Evolutionary conservation across 2,888 invertebrate species (phyloP), one percentile per base, ranked within the genome.

Genomic region (Lithophane semibrunnea): DNA sequence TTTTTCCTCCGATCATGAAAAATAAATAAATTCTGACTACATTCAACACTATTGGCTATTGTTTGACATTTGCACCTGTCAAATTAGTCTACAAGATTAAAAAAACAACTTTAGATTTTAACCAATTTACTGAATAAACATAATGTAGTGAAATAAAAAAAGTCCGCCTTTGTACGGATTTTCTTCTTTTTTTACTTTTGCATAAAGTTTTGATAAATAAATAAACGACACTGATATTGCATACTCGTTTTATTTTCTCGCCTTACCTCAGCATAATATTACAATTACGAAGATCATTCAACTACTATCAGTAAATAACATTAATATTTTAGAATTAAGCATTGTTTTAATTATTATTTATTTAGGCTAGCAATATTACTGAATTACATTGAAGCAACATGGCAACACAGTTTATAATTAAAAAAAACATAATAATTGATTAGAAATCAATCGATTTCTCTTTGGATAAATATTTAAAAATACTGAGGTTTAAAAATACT

Each of bases 291-390:
- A 94, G 93, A 92, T 92, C 90, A 91, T 91, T 92, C 92, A 93
- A 94, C 96, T 95, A 95, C 95, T 95, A 95, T 95, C 94, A 94
- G 93, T 96, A 95, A 95, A 94, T 95, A 96, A 96, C 96, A 95
- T 96, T 94, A 95, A 96, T 94, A 94, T 94, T 92, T 94, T 93
- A 93, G 93, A 95, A 94, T 92, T 92, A 95, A 95, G 95, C 95
- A 93, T 92, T 81, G 90, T 92, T 91, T 90, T 89, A 86, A 77
- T 87, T 88, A 89, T 66, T 85, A 90, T 91, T 92, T 92, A 92
- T 91, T 92, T 94, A 95, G 86, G 92, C 94, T 95, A 95, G 94
- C 93, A 94, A 94, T 91, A 93, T 92, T 94, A 94, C 94, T 93
- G 91, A 93, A 92, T 91, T 92, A 92, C 92, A 92, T 89, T 88